Evolutionary conservation across 2,888 invertebrate species (phyloP), one percentile per base, ranked within the genome.

Genomic region (Silvanus unidentatus): DNA sequence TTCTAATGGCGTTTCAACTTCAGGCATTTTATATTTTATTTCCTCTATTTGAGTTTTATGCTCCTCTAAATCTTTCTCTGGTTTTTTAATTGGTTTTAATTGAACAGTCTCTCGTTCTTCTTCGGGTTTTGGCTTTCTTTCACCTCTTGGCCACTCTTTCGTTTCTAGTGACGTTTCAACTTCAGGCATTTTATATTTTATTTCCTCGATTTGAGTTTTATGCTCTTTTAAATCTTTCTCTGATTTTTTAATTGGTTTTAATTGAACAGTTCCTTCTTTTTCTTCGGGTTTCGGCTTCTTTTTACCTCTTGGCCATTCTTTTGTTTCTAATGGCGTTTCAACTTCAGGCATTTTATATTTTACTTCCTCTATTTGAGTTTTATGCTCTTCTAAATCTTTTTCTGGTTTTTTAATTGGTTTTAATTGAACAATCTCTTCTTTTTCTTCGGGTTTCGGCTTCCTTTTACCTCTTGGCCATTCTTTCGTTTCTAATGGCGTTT

Each of bases 41-140:
- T 51, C 39, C 9, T 44, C 39, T 10, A 48, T 51, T 44, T 53
- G 44, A 10, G 54, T 48, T 43, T 57, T 49, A 39, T 55, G 44
- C 50, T 49, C 37, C 43, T 56, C 22, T 22, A 8, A 22, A 22
- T 3, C 3, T 22, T 22, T 52, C 49, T 57, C 54, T 34, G 58
- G 55, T 45, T 67, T 70, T 8, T 64, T 53, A 40, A 66, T 52
- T 3, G 72, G 72, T 68, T 62, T 72, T 3, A 72, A 59, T 11
- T 59, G 57, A 39, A 70, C 59, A 44, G 72, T 72, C 10, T 73
- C 73, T 37, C 68, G 63, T 47, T 74, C 72, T 52, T 72, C 72
- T 36, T 72, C 63, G 2, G 72, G 72, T 37, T 65, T 55, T 8
- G 22, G 22, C 8, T 22, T 22, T 40, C 62, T 55, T 54, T 65